phyloP scores from a whole-genome alignment of 2,888 invertebrate species.

The Dasysyrphus albostriatus region DNA sequence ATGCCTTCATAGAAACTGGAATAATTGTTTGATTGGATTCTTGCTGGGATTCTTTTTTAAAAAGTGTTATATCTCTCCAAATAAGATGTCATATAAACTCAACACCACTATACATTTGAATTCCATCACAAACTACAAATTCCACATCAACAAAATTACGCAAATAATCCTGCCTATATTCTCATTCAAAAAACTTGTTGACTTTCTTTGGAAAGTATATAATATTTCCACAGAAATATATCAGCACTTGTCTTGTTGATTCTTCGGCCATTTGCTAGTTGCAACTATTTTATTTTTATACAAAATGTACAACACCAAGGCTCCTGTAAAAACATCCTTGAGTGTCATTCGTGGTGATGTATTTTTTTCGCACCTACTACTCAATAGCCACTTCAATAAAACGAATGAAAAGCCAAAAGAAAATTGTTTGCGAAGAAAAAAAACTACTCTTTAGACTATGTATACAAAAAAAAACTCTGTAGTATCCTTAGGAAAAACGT shows the following conservation, averaged over 20 bases:
- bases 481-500: constrained; percentile 60
- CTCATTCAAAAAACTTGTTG: constrained; percentile 13
- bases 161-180: constrained; percentile 8
- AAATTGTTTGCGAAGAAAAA: constrained; percentile 13
- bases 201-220: constrained; percentile 23
- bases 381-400: constrained; percentile 74
- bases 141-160: constrained; percentile 46
- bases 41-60: too few species aligned
- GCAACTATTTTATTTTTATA: constrained; percentile 54
- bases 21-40: too few species aligned
- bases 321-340: constrained; percentile 71
- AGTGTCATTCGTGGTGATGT: constrained; percentile 49
- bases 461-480: constrained; percentile 34
- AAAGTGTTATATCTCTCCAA: background rate
- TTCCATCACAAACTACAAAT: background rate
- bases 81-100: background rate
- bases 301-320: constrained; percentile 63
- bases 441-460: background rate
- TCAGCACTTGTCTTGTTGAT: constrained; percentile 48
- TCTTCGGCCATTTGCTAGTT: constrained; percentile 26
- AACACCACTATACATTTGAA: too few species aligned
- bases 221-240: constrained; percentile 40
- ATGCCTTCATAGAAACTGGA: too few species aligned
- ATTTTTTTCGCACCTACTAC: constrained; percentile 65
- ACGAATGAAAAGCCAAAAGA: constrained; percentile 45